phyloP scores from a whole-genome alignment of 2,797 vertebrate species.

The Chlorospingus flavigularis region DNA sequence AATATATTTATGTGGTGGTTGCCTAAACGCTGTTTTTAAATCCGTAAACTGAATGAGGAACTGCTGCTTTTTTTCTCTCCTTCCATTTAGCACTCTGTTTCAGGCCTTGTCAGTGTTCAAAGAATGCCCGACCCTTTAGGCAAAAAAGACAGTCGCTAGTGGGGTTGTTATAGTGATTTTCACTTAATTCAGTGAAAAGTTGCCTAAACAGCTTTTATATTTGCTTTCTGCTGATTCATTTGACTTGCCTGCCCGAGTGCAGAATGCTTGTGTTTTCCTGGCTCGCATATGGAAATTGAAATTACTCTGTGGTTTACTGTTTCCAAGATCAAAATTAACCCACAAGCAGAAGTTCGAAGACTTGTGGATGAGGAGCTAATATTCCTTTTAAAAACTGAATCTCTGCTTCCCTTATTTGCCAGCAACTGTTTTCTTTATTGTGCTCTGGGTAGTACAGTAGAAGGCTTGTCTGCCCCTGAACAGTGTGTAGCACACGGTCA shows the following conservation, averaged over 20 bases:
- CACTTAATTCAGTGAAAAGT: not conserved
- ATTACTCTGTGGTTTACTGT: not conserved
- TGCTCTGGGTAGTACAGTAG: not conserved
- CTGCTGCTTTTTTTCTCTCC: not conserved
- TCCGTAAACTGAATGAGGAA: not conserved
- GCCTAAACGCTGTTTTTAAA: not conserved
- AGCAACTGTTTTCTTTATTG: not conserved
- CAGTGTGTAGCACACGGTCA: not conserved
- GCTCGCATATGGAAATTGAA: not conserved
- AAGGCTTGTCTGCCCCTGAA: not conserved
- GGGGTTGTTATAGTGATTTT: not conserved
- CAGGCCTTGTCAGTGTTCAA: not conserved
- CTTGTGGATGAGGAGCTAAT: not conserved
- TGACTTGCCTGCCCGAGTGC: not conserved
- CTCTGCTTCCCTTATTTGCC: not conserved
- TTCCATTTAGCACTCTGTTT: not conserved
- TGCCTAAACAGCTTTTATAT: not conserved
- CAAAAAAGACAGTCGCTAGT: not conserved
- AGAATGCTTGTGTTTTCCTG: not conserved
- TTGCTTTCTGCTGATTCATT: not conserved
- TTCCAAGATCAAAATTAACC: constrained; percentile 10
- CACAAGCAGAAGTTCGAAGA: not conserved
- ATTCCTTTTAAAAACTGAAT: not conserved
- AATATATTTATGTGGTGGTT: not conserved
- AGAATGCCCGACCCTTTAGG: not conserved